These are phyloP conservation scores for Melanaphis sacchari DNA, from an alignment of 1,140 invertebrate species.

Conservation along the genomic window DNA sequence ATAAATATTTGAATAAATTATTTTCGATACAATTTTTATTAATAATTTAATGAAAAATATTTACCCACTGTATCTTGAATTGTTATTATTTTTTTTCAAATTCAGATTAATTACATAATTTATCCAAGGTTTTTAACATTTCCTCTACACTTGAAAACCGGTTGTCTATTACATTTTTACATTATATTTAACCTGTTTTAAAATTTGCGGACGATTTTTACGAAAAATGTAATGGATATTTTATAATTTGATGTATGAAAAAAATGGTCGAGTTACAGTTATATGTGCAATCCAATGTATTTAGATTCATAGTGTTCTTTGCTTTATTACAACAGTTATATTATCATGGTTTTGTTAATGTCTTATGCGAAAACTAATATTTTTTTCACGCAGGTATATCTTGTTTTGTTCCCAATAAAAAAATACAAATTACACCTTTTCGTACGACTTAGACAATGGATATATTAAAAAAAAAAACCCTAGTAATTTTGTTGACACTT, in stretches of 20 bases:
- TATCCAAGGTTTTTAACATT: not conserved
- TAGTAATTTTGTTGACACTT: not conserved
- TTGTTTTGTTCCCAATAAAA: not conserved
- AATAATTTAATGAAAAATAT: not conserved
- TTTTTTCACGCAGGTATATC: not conserved
- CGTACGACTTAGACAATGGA: not conserved
- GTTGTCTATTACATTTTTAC: not conserved
- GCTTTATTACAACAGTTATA: not conserved
- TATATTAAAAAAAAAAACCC: not conserved
- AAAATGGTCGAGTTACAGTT: not conserved
- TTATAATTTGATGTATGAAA: not conserved
- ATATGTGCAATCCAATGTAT: not conserved
- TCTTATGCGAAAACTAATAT: not conserved
- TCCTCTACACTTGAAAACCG: not conserved
- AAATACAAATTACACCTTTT: not conserved
- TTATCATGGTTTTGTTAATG: not conserved
- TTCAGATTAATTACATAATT: constrained; percentile 1
- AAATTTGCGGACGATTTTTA: not conserved
- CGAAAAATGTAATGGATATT: not conserved
- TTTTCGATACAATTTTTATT: not conserved
- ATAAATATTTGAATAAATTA: not conserved
- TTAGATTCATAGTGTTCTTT: not conserved
- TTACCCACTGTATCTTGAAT: not conserved
- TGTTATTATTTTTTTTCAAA: not conserved
- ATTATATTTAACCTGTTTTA: not conserved